Evolutionary conservation across 2,888 invertebrate species (phyloP).

Genomic region (Chalcis sispes): DNA sequence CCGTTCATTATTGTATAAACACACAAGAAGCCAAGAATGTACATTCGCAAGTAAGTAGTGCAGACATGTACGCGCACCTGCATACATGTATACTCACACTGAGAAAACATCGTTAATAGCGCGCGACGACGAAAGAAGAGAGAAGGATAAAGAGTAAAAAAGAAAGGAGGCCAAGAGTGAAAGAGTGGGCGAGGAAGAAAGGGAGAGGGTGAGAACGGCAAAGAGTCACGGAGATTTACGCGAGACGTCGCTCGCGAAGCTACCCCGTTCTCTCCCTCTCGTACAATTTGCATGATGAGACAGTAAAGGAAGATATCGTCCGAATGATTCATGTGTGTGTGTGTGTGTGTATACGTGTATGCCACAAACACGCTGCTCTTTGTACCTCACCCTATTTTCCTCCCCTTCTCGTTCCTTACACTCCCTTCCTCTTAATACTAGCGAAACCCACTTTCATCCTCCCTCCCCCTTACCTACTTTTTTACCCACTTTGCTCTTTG

Average conservation of each 20-base stretch:
- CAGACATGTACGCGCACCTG: neutral
- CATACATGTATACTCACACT: neutral
- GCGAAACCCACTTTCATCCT: neutral
- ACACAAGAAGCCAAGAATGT: conserved; percentile 28
- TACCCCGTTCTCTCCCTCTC: conserved; percentile 61
- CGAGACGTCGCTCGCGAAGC: conserved; percentile 54
- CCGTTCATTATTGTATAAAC: conserved; percentile 19
- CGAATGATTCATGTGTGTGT: no score
- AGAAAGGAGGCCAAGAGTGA: neutral
- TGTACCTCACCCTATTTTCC: no score
- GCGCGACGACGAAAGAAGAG: neutral
- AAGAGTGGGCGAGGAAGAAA: neutral
- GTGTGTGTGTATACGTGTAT: no score
- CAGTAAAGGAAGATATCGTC: conserved; percentile 65
- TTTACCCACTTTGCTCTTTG: conserved; percentile 44
- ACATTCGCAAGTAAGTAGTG: neutral
- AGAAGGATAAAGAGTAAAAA: conserved; percentile 1
- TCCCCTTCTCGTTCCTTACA: neutral
- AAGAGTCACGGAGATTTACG: conserved; percentile 42
- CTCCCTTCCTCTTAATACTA: conserved; percentile 1
- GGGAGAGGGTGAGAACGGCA: conserved; percentile 14
- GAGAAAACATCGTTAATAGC: no score
- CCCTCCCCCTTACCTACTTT: conserved; percentile 13
- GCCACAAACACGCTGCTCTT: no score
- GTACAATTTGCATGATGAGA: conserved; percentile 68